Conservation (phyloP, 1,140 invertebrate genomes). For the Bombyx mori region ASM3026992v2 NC_085116.1:11304501-11305000, state of each 20-base stretch:
- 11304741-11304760: no score
- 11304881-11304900: conserved; percentile 69
- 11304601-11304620: not conserved
- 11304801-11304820: conserved; percentile 62
- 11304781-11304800: conserved; percentile 17
- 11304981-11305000: conserved; percentile 10
- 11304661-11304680: no score
- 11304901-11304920: conserved; percentile 41
- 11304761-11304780: no score
- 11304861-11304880: conserved; percentile 63
- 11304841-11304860: conserved; percentile 56
- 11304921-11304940: conserved; percentile 49
- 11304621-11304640: no score
- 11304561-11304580: conserved; percentile 35
- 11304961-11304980: conserved; percentile 12
- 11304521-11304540: conserved; percentile 24
- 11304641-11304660: no score
- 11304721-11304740: no score
- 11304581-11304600: conserved; percentile 24
- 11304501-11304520: conserved; percentile 33
- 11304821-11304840: conserved; percentile 61
- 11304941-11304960: conserved; percentile 26
- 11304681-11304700: no score
- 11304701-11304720: no score
- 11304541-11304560: conserved; percentile 30